Evolutionary conservation across 92 coral and sea anemone genomes (phyloP), one percentile per base, ranked within the genome.

Genomic region (Umimayanthus kanabou): DNA sequence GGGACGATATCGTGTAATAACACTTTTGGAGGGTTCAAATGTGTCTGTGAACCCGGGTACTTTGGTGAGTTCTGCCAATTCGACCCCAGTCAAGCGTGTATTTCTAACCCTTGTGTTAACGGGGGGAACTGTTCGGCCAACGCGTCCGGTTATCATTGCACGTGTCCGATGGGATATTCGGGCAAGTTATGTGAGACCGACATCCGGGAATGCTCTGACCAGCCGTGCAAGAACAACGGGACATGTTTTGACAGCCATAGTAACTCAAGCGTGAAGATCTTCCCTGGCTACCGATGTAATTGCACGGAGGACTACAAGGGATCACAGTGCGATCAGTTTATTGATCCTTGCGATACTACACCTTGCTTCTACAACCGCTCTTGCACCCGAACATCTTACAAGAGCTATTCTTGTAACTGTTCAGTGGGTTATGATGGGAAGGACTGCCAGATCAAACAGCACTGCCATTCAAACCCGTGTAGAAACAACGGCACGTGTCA

Each of bases 181-280:
- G 98, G 98, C 15, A 76, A 77, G 55, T 33, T 81, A 4, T 94
- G 98, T 55, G 81, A 89, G 49, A 53, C 39, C 42, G 98, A 97
- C 79, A 95, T 97, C 88, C 94, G 84, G 22, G 99, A 97, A 80
- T 97, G 99, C 43, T 85, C 87, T 6, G 84, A 85, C 25, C 37
- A 73, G 2, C 99, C 99, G 5, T 97, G 99, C 79, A 76, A 25
- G 47, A 90, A 97, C 91, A 95, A 97, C 80, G 99, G 94, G 39
- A 93, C 99, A 14, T 97, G 99, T 77, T 58, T 85, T 16, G 98
- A 94, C 67, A 91, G 98, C 85, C 98, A 93, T 61, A 64, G 49
- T 47, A 88, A 85, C 82, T 45, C 88, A 14, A 74, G 85, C 18
- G 80, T 81, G 6, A 43, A 55, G 80, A 73, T 85, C 42, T 93